Conservation (phyloP, 2,113 vertebrate species). For the Prunella fulvescens region DNA sequence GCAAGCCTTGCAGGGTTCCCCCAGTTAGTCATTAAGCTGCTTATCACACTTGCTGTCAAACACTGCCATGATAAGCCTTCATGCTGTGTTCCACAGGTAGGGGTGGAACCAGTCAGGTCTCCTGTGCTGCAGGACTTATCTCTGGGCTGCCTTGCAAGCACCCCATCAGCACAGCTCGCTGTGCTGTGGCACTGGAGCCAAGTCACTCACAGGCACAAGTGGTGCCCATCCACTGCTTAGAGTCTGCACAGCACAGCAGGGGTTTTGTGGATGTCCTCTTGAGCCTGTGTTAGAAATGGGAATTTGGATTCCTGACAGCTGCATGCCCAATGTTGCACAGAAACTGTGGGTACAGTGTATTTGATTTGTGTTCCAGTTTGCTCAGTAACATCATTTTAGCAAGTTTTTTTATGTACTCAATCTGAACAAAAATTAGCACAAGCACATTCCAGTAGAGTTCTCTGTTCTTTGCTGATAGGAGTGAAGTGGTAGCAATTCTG, state of each 20-base stretch:
- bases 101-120: not conserved
- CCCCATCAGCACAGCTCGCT: rapidly evolving
- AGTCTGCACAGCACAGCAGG: not conserved
- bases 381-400: not conserved
- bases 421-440: not conserved
- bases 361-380: not conserved
- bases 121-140: not conserved
- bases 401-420: not conserved
- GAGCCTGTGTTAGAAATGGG: not conserved
- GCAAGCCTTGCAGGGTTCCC: not conserved
- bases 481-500: not conserved
- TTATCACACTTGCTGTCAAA: not conserved
- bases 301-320: not conserved
- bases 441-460: not conserved
- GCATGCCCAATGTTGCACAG: not conserved
- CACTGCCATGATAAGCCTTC: not conserved
- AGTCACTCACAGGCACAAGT: not conserved
- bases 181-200: not conserved
- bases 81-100: rapidly evolving
- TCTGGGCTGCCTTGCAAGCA: not conserved
- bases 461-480: not conserved
- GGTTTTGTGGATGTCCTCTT: not conserved
- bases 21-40: slow-evolving; percentile 28
- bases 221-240: not conserved
- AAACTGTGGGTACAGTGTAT: not conserved